Percentiles rank a stretch among this genome's conserved stretches.
These are phyloP conservation scores for Heliopora coerulea DNA, from an alignment of 92 coral and sea anemone species.

Conservation along the genomic window DNA sequence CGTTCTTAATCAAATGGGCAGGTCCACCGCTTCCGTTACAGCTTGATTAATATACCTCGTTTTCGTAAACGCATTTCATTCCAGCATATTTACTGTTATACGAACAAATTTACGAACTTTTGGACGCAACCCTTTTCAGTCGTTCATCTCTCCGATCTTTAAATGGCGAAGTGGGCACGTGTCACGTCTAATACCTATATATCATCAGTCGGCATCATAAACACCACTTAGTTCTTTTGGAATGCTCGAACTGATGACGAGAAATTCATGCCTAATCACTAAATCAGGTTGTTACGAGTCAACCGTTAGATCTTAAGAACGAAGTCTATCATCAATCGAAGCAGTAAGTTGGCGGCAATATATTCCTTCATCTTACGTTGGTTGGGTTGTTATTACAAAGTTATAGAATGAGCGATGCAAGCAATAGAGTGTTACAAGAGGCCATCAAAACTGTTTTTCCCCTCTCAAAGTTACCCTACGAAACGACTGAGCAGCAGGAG, in stretches of 20 bases:
- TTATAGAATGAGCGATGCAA: too few relatives aligned
- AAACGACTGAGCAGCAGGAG: too few relatives aligned
- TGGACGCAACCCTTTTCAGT: not conserved
- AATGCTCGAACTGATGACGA: not conserved
- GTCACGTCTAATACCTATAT: not conserved
- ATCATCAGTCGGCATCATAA: conserved; percentile 19
- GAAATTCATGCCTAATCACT: not conserved
- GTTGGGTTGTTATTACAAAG: too few relatives aligned
- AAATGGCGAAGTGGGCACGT: not conserved
- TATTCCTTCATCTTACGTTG: too few relatives aligned
- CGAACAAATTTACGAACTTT: not conserved
- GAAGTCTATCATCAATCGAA: not conserved
- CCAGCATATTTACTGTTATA: not conserved
- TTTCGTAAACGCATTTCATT: not conserved
- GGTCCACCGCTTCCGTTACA: conserved; percentile 26
- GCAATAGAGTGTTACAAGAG: too few relatives aligned
- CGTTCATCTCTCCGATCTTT: conserved; percentile 14
- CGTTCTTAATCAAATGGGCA: conserved; percentile 31
- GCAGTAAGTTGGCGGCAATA: too few relatives aligned
- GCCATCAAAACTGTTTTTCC: too few relatives aligned
- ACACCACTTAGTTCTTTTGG: not conserved
- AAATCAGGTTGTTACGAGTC: not conserved
- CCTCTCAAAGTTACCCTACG: too few relatives aligned
- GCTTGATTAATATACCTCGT: not conserved
- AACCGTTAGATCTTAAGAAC: not conserved